phyloP scores from a whole-genome alignment of 1,140 invertebrate genomes.

The Sinella curviseta region DNA sequence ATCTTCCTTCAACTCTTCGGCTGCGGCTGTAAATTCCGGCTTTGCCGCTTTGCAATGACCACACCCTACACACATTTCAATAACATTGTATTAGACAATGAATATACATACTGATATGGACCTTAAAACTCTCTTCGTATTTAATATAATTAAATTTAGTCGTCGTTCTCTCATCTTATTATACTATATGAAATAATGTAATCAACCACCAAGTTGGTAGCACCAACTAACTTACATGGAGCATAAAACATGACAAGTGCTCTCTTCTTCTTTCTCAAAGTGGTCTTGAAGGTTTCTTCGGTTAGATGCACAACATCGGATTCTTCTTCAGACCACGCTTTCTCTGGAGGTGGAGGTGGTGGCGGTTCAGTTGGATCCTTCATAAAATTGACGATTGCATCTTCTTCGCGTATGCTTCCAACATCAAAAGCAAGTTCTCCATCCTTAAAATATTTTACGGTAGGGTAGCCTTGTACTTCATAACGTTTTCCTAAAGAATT shows the following conservation, averaged over 20 bases:
- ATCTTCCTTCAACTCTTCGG: slow-evolving; percentile 71
- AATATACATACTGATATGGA: no score
- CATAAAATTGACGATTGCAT: slow-evolving; percentile 74
- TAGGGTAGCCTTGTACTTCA: slow-evolving; percentile 79
- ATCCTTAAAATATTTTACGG: slow-evolving; percentile 75
- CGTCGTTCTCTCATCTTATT: neutral
- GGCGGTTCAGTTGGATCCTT: slow-evolving; percentile 78
- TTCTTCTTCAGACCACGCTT: slow-evolving; percentile 68
- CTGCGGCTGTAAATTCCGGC: slow-evolving; percentile 77
- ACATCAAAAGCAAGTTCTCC: slow-evolving; percentile 77
- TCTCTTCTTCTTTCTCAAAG: slow-evolving; percentile 70
- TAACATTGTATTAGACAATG: neutral
- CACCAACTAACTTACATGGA: slow-evolving; percentile 68
- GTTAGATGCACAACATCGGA: slow-evolving; percentile 74
- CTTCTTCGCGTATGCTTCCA: slow-evolving; percentile 68
- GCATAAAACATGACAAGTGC: slow-evolving; percentile 88
- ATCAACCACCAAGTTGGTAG: neutral
- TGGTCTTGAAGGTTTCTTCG: slow-evolving; percentile 68
- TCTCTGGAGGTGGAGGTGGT: slow-evolving; percentile 75
- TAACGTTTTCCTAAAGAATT: slow-evolving; percentile 65
- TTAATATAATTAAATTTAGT: slow-evolving; percentile 20
- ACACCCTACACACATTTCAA: slow-evolving; percentile 68
- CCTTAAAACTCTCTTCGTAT: no score
- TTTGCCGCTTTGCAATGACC: slow-evolving; percentile 87
- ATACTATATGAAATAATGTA: no score